Evolutionary conservation across 2,113 vertebrate species (phyloP).

Genomic region (Meles meles): DNA sequence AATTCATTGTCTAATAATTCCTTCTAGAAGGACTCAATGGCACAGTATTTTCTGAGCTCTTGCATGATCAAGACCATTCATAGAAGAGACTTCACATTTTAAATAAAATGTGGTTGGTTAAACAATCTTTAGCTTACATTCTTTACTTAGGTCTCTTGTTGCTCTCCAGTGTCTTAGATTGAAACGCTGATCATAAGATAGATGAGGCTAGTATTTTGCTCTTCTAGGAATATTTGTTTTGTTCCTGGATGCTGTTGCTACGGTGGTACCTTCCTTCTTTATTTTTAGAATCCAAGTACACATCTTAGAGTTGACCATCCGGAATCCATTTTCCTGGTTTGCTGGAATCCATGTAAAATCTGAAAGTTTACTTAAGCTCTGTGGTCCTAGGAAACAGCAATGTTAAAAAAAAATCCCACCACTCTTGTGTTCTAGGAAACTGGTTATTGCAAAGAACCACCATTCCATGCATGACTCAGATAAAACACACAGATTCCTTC

Average conservation of each 20-base stretch:
- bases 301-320: neutral
- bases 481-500: neutral
- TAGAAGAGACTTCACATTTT: neutral
- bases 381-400: neutral
- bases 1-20: neutral
- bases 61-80: neutral
- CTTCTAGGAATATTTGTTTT: neutral
- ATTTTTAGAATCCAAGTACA: neutral
- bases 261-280: neutral
- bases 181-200: neutral
- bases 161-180: neutral
- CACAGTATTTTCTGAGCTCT: neutral
- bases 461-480: neutral
- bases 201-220: neutral
- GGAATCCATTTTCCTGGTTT: neutral
- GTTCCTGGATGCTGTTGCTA: neutral
- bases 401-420: neutral
- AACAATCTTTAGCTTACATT: neutral
- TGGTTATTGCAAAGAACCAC: neutral
- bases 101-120: neutral
- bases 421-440: neutral
- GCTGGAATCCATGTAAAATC: neutral
- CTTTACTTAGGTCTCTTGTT: neutral
- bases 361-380: neutral
- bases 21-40: neutral